phyloP scores from a whole-genome alignment of 1,140 invertebrate species.

The Psix sp. region DNA sequence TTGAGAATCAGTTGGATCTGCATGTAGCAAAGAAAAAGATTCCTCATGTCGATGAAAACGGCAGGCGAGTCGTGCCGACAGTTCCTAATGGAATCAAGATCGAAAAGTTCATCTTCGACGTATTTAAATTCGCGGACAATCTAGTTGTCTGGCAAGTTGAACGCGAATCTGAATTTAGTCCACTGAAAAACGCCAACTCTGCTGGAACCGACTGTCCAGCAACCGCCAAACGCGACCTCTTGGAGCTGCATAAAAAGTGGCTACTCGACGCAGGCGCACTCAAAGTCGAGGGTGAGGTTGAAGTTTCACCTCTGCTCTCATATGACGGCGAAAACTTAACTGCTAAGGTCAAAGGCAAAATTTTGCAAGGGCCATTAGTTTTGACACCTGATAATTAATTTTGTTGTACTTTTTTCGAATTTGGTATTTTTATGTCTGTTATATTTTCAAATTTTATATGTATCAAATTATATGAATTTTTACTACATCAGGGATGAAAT shows the following conservation, averaged over 20 bases:
- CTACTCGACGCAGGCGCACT: slow-evolving; percentile 89
- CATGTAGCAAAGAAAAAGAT: slow-evolving; percentile 99
- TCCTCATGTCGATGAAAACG: slow-evolving; percentile 87
- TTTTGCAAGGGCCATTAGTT: slow-evolving; percentile 81
- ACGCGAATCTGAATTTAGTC: slow-evolving; percentile 96
- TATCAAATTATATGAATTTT: neutral
- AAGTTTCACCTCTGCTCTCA: slow-evolving; percentile 94
- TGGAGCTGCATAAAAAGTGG: slow-evolving; percentile 89
- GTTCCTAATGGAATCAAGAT: slow-evolving; percentile 98
- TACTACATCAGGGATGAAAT: too few relatives aligned
- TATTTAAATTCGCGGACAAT: slow-evolving; percentile 93
- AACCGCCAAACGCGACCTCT: slow-evolving; percentile 88
- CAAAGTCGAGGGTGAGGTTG: slow-evolving; percentile 83
- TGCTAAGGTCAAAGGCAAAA: slow-evolving; percentile 81
- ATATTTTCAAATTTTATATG: neutral
- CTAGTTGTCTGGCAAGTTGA: slow-evolving; percentile 96
- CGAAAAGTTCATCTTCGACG: slow-evolving; percentile 99
- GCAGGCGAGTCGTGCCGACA: slow-evolving; percentile 84
- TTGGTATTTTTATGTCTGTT: neutral
- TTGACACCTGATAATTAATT: slow-evolving; percentile 43
- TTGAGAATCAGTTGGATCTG: slow-evolving; percentile 87
- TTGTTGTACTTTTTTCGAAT: neutral
- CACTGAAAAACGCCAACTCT: slow-evolving; percentile 94
- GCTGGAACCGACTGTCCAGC: slow-evolving; percentile 93
- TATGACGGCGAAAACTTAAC: slow-evolving; percentile 92